phyloP scores from a whole-genome alignment of 2,113 vertebrate species.

The Crotophaga sulcirostris region DNA sequence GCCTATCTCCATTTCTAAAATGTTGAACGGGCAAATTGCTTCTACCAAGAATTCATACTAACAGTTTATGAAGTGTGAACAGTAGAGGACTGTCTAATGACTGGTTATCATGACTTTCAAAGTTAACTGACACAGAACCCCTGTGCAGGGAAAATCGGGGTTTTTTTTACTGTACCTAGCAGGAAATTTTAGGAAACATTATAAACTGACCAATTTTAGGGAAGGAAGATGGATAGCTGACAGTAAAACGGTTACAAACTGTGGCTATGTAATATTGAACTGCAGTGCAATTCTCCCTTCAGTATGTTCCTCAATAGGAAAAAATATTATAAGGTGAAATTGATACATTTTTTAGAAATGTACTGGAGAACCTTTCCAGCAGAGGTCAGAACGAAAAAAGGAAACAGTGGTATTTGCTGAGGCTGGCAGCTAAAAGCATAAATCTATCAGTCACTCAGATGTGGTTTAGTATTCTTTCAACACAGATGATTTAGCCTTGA shows the following conservation, averaged over 20 bases:
- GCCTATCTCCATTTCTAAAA: neutral
- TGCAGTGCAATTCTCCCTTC: neutral
- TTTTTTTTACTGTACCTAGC: neutral
- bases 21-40: neutral
- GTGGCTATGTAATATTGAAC: neutral
- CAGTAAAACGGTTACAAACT: neutral
- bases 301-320: neutral
- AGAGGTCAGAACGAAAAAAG: neutral
- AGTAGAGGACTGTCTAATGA: neutral
- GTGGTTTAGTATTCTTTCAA: neutral
- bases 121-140: neutral
- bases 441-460: neutral
- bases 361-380: neutral
- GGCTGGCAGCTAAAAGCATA: neutral
- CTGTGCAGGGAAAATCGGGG: neutral
- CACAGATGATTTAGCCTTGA: neutral
- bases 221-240: neutral
- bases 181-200: conserved; percentile 10
- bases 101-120: neutral
- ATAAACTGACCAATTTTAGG: neutral
- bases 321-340: neutral
- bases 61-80: neutral
- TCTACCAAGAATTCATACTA: neutral
- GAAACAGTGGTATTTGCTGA: neutral
- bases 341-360: neutral